Evolutionary conservation across 2,797 vertebrate genomes (phyloP), one percentile per base, ranked within the genome.

Genomic region (Pampus argenteus): DNA sequence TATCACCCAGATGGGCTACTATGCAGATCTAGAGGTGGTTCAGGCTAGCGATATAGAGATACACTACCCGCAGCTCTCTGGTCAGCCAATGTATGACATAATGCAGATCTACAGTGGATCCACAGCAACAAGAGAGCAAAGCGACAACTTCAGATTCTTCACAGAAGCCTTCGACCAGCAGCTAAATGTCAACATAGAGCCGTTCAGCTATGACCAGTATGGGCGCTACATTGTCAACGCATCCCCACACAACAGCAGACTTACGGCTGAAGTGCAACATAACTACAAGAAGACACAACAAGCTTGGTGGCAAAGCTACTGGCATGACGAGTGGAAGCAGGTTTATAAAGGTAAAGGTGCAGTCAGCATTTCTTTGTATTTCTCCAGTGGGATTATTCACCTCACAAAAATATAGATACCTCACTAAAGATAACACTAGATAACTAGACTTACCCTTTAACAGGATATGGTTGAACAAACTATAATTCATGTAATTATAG

Each of bases 1-100:
- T 34, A 80, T 87, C 49, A 22, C 6, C 8, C 28, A n/a, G 22
- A 69, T 51, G 31, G 78, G 66, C 47, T 82, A 76, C 66, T 74
- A 50, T 18, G 23, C 7, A 51, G 26, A 42, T 10, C 15, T 31
- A 2, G 26, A 45, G 3, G 6, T 25, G 34, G 14, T 49, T 20
- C 36, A 34, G 9, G 50, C 2, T n/a, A 10, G 31, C 8, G 1
- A 69, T 14, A 0, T 26, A 17, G 31, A 62, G 6, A 40, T 17
- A 0, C 2, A 17, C 2, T 15, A 70, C 40, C 31, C 8, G 20
- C 28, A 5, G 25, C 22, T 25, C 2, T 36, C 55, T 0, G 52
- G 2, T 17, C 49, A 76, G 63, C 25, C 63, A 49, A 38, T 67
- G 23, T 34, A 59, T 6, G 18, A 55, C 26, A 23, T 11, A 20